phyloP scores from a whole-genome alignment of 2,888 invertebrate genomes.

The Tetragonula carbonaria region DNA sequence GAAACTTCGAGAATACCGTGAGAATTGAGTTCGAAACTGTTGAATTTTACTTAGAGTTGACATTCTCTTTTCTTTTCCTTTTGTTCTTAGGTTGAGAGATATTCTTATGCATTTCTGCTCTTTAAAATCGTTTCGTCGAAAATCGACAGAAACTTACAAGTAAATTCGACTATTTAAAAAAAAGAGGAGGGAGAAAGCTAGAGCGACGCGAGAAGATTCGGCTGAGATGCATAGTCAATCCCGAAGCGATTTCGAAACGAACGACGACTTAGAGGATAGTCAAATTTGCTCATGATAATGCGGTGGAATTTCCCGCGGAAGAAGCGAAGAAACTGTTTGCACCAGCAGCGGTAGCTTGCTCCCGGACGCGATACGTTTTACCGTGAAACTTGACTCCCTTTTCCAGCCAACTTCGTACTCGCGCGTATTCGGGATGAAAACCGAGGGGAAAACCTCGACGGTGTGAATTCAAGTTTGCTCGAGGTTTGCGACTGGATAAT shows the following conservation, averaged over 20 bases:
- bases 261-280: constrained; percentile 70
- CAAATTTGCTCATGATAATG: constrained; percentile 82
- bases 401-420: constrained; percentile 26
- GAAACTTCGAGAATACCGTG: too few species aligned
- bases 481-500: constrained; percentile 1
- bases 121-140: too few species aligned
- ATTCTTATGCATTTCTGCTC: too few species aligned
- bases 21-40: too few species aligned
- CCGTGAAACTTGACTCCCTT: neutral
- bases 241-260: constrained; percentile 64
- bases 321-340: constrained; percentile 71
- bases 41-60: too few species aligned
- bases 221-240: constrained; percentile 80
- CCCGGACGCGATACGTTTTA: constrained; percentile 36
- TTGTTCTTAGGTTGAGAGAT: too few species aligned
- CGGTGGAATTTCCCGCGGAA: constrained; percentile 69
- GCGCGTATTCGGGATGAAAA: too few species aligned
- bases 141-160: too few species aligned
- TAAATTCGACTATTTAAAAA: too few species aligned
- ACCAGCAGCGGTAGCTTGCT: constrained; percentile 3
- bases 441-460: neutral
- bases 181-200: too few species aligned
- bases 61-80: too few species aligned
- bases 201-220: constrained; percentile 62
- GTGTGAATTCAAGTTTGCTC: constrained; percentile 14